phyloP scores from a whole-genome alignment of 2,888 invertebrate species.

The Eledone cirrhosa region DNA sequence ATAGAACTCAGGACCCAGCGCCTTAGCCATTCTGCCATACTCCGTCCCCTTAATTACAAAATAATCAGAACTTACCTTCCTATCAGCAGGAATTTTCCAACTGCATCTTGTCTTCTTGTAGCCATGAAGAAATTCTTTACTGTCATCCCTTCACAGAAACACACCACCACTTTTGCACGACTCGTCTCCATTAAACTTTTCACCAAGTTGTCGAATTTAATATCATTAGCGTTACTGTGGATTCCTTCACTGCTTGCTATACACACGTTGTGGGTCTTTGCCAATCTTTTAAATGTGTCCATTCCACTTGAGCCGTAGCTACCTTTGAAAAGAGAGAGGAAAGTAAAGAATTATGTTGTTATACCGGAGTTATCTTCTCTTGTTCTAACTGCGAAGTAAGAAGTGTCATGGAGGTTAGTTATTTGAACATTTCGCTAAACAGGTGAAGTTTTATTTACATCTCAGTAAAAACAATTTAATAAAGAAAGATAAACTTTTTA shows the following conservation, averaged over 20 bases:
- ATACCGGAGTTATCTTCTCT: background rate
- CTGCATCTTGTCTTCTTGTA: slow-evolving; percentile 71
- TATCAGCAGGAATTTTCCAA: slow-evolving; percentile 74
- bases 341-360: background rate
- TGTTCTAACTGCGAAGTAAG: no score
- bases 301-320: slow-evolving; percentile 82
- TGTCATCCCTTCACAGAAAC: slow-evolving; percentile 82
- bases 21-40: no score
- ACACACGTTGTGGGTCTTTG: slow-evolving; percentile 76
- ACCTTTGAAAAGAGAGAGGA: slow-evolving; percentile 68
- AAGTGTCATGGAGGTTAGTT: background rate
- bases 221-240: slow-evolving; percentile 72
- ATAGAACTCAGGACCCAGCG: no score
- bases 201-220: slow-evolving; percentile 68
- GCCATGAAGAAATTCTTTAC: slow-evolving; percentile 75
- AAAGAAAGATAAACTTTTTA: no score
- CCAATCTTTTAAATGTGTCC: slow-evolving; percentile 78
- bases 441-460: no score
- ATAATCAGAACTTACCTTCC: slow-evolving; percentile 75
- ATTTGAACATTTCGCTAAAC: background rate
- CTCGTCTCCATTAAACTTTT: slow-evolving; percentile 70
- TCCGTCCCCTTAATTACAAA: no score
- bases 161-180: slow-evolving; percentile 75
- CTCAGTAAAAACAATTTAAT: no score
- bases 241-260: slow-evolving; percentile 77